phyloP scores from a whole-genome alignment of 2,113 vertebrate species.

The Malaclemys terrapin region DNA sequence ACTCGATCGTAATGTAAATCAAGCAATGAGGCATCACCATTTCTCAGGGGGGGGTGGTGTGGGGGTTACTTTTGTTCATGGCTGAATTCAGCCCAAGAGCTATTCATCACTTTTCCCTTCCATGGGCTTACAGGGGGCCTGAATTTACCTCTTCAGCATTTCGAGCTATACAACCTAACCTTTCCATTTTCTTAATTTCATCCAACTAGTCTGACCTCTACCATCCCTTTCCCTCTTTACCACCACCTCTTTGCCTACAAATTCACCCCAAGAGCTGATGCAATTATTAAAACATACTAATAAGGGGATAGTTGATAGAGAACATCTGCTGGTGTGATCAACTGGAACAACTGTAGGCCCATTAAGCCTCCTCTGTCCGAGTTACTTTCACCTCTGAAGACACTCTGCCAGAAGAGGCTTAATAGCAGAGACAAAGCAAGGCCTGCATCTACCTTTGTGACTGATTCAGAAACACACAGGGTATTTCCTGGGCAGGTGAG shows the following conservation, averaged over 20 bases:
- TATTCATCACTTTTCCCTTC: conserved; percentile 16
- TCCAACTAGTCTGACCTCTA: conserved; percentile 16
- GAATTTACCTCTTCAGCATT: background rate
- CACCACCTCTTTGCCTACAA: background rate
- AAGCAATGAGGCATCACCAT: background rate
- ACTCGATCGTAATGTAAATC: background rate
- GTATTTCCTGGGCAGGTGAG: background rate
- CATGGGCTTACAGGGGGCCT: conserved; percentile 2
- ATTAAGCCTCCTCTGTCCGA: background rate
- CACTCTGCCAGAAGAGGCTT: background rate
- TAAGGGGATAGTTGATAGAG: no score
- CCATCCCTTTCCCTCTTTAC: conserved; percentile 34
- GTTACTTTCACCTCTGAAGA: background rate
- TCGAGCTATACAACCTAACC: background rate
- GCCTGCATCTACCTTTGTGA: background rate
- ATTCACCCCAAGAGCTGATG: background rate
- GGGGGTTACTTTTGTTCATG: background rate
- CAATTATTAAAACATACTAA: background rate
- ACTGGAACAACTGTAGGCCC: background rate
- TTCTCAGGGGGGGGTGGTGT: background rate
- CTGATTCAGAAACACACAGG: background rate
- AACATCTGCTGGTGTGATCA: background rate
- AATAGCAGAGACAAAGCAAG: background rate
- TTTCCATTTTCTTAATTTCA: background rate
- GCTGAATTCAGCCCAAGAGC: background rate